Conservation (phyloP, 64 coral and sea anemone species). For the Catalaphyllia jardinei region DNA sequence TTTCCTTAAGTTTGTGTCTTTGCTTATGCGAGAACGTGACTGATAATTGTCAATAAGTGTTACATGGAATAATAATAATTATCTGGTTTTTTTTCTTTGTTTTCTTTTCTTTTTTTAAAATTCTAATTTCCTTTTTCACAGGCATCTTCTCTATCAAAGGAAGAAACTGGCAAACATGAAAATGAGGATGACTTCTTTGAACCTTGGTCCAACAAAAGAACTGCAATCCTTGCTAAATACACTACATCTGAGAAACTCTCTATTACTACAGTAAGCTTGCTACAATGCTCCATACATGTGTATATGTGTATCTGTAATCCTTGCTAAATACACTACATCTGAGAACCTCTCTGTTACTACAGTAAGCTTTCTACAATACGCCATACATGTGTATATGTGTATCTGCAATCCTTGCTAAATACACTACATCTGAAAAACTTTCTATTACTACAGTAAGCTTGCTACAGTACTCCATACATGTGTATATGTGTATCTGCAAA, state of each 20-base stretch:
- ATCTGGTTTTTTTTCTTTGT: background rate
- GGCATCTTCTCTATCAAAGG: conserved; percentile 37
- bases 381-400: too few species aligned
- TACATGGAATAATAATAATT: background rate
- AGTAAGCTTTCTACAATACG: conserved; percentile 42
- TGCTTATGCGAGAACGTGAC: too few species aligned
- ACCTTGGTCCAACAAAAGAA: conserved; percentile 88
- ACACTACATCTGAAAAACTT: conserved; percentile 96
- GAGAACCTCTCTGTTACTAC: conserved; percentile 96
- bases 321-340: conserved; percentile 97
- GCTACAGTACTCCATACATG: background rate
- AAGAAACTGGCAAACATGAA: background rate
- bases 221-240: conserved; percentile 87
- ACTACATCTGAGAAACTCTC: conserved; percentile 98
- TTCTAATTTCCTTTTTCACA: background rate
- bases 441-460: conserved; percentile 94
- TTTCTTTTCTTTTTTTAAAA: background rate
- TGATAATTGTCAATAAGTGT: too few species aligned
- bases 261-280: conserved; percentile 87
- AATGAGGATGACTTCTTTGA: conserved; percentile 79
- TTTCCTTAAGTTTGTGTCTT: too few species aligned
- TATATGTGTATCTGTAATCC: background rate
- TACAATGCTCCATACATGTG: background rate
- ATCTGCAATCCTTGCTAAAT: conserved; percentile 78
- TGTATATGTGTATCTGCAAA: background rate